Base-by-base conservation (phyloP, 2,888 invertebrate genomes). In the Habrosyne pyritoides region DNA sequence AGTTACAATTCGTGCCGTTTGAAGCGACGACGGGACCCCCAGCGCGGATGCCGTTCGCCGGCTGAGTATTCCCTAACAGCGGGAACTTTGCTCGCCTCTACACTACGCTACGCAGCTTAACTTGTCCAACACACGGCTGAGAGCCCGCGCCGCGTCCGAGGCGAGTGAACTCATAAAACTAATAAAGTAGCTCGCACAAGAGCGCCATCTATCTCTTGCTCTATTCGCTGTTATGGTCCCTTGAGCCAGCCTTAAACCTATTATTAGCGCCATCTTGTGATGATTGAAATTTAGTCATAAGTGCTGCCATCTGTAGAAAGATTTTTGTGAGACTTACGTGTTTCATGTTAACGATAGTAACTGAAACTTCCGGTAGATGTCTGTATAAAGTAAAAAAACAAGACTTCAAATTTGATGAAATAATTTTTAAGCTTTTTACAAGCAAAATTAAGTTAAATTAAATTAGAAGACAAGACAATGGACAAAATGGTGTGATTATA, bases 131-230 rank as follows among this genome's bases (percentile, higher is more conserved):
- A 73, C 72, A 66, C 69, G 64, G 63, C 66, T 61, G 51, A 50
- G 67, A 46, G 59, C 57, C 30, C 57, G 61, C 51, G 53, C 30
- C 54, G 53, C 33, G 24, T 24, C 24, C 46, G 71, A 87, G 88
- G 87, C 87, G 79, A 89, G 76, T 88, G 89, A 89, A 90, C 91
- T 83, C 89, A 89, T 91, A 89, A 90, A 89, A 81, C 53, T 62
- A 52, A 54, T 52, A 54, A 51, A 36, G 33, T 26, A 51, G 50
- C 58, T 51, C 28, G 10, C 60, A 57, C 49, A 66, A 48, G 52
- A 67, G 64, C 81, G 86, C 76, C 89, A 86, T 82, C 89, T 89
- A 61, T 18, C 8, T 24, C 24, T 4, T 18, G 8, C 14, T 8
- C 2, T 42, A n/a, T 42, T 8, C 42, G n/a, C 42, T 42, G 2